Base-by-base conservation (phyloP, 2,888 invertebrate genomes). In the Polia nebulosa region DNA sequence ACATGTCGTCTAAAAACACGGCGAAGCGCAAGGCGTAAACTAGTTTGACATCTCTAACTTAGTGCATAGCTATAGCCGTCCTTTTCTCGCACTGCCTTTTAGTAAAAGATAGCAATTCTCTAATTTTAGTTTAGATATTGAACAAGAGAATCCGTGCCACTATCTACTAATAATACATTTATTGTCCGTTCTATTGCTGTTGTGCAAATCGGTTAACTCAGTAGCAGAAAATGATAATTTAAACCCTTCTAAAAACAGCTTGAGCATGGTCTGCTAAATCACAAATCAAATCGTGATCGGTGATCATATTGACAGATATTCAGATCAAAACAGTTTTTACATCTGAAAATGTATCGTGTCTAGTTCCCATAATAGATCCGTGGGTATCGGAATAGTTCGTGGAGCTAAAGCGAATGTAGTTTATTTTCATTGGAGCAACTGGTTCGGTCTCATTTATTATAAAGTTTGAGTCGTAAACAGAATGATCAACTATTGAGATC, bases 371-470 rank as follows among this genome's bases (percentile, higher is more conserved):
- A 25, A 60, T 57, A 61, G 25, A 53, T 22, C 47, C 7, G 20
- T 49, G 29, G 20, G 11, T 57, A 39, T 61, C 11, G 20, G 61
- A 57, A 70, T 77, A 58, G 58, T 55, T 27, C 8, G 11, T 4
- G 22, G 1, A 47, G 41, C 47, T 73, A n/a, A 52, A 51, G 3
- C 32, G 17, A 59, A 52, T 34, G 9, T 34, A 51, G n/a, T 45
- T 47, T 44, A 47, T 59, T 53, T 64, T 72, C 13, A 65, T 36
- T 74, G 34, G 52, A 36, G 22, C 52, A 79, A 67, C 41, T 66
- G 44, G 59, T 63, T 59, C 25, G 27, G 8, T 49, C 59, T 49
- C 66, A 66, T 78, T 78, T 59, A 39, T 56, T 17, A n/a, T 36
- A 41, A 36, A 15, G 4, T 65, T 62, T 36, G 36, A 39, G 47